phyloP scores from a whole-genome alignment of 1,140 invertebrate genomes.

The Streblospio benedicti region DNA sequence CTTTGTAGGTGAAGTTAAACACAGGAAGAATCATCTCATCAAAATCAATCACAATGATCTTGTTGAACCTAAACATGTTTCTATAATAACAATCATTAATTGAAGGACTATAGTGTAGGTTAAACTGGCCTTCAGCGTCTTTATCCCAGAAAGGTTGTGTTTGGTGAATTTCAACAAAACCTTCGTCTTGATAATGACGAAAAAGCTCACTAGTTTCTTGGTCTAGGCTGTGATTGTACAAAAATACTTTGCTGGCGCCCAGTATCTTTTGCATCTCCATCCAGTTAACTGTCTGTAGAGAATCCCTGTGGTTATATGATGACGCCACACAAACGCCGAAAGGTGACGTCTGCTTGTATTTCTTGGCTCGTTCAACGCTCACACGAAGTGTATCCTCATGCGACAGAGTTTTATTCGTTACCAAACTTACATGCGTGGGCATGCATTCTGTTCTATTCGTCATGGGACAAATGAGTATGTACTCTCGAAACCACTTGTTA shows the following conservation, averaged over 20 bases:
- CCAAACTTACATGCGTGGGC: too few relatives aligned
- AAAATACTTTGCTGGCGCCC: constrained; percentile 75
- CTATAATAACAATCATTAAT: constrained; percentile 20
- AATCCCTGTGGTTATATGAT: too few relatives aligned
- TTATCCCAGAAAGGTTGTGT: too few relatives aligned
- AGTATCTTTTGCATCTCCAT: constrained; percentile 74
- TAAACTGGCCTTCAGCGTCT: constrained; percentile 44
- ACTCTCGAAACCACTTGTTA: too few relatives aligned
- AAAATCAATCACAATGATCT: constrained; percentile 16
- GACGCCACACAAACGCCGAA: too few relatives aligned
- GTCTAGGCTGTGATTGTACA: constrained; percentile 83
- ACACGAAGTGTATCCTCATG: too few relatives aligned
- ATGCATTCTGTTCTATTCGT: too few relatives aligned
- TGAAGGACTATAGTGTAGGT: neutral
- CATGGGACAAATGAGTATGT: too few relatives aligned
- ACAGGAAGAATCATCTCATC: constrained; percentile 20
- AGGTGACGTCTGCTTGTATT: too few relatives aligned
- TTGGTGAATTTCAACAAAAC: constrained; percentile 69
- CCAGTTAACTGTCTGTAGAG: neutral
- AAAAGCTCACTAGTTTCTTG: constrained; percentile 48
- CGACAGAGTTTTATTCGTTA: too few relatives aligned
- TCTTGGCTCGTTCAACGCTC: too few relatives aligned
- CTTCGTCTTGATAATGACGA: constrained; percentile 55
- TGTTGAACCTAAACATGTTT: constrained; percentile 12
- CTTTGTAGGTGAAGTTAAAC: neutral